Percentiles rank a stretch among this genome's conserved stretches.
These are phyloP conservation scores for Oegoconia quadripuncta DNA, from an alignment of 2,888 invertebrate genomes.

Conservation along the genomic window DNA sequence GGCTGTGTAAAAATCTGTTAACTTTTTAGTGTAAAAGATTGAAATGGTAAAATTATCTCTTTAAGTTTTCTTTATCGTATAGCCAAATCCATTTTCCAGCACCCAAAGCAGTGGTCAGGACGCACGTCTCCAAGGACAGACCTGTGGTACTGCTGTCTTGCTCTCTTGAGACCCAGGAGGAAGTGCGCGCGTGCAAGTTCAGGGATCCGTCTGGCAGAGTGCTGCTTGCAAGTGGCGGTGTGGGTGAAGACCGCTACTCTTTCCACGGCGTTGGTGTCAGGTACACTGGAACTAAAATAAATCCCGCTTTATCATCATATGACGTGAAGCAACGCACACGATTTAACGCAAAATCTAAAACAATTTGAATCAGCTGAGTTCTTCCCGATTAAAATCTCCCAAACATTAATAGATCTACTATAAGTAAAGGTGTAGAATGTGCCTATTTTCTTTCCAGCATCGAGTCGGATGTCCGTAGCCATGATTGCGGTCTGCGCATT, in stretches of 20 bases:
- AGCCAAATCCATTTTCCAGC: conserved; percentile 29
- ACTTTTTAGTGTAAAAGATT: too few species aligned
- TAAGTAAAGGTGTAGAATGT: too few species aligned
- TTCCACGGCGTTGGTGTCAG: conserved; percentile 35
- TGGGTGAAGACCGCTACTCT: conserved; percentile 47
- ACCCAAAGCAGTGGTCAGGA: conserved; percentile 35
- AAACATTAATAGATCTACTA: too few species aligned
- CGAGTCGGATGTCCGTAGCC: conserved; percentile 28
- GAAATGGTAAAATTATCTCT: too few species aligned
- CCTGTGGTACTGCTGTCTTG: conserved; percentile 45
- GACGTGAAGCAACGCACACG: too few species aligned
- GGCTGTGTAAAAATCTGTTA: too few species aligned
- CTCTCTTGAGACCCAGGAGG: conserved; percentile 30
- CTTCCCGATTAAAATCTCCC: too few species aligned
- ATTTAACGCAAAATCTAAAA: too few species aligned
- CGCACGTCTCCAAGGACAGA: conserved; percentile 30
- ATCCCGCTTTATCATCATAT: too few species aligned
- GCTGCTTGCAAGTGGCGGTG: conserved; percentile 46
- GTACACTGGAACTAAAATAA: too few species aligned
- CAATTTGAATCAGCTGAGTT: too few species aligned
- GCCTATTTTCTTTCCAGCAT: conserved; percentile 33
- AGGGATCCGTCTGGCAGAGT: conserved; percentile 44
- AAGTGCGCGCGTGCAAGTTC: conserved; percentile 52
- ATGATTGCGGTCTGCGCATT: conserved; percentile 53
- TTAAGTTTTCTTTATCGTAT: too few species aligned